These are phyloP conservation scores for Litoditis marina DNA, from an alignment of 2,888 invertebrate genomes.

Conservation along the genomic window DNA sequence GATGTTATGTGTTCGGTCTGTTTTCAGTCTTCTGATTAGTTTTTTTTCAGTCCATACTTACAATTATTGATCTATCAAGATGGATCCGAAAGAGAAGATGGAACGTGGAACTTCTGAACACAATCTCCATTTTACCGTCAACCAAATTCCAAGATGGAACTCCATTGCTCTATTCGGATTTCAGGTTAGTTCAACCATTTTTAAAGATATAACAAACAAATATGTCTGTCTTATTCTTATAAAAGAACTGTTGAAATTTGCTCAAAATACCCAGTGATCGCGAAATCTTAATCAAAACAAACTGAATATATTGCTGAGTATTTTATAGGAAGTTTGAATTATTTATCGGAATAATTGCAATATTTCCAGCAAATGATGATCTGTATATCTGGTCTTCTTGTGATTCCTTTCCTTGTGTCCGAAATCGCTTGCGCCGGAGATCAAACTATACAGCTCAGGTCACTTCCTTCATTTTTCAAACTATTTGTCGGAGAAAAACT, in stretches of 20 bases:
- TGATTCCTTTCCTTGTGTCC: constrained; percentile 48
- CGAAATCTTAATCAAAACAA: no score
- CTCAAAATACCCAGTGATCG: no score
- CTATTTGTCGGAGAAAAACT: no score
- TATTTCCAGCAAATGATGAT: constrained; percentile 51
- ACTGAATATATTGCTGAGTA: no score
- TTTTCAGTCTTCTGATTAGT: no score
- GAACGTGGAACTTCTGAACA: no score
- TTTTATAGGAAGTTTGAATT: no score
- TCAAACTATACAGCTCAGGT: constrained; percentile 32
- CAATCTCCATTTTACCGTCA: constrained; percentile 9
- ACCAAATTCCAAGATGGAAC: constrained; percentile 9
- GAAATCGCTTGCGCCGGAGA: constrained; percentile 50
- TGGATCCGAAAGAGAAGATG: no score
- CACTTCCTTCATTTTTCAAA: background rate
- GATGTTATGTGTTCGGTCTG: no score
- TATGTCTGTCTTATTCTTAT: background rate
- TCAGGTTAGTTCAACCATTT: constrained; percentile 1
- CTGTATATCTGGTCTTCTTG: constrained; percentile 52
- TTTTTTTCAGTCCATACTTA: no score
- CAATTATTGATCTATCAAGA: no score
- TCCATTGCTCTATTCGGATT: constrained; percentile 12
- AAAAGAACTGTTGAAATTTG: background rate
- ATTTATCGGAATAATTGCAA: no score
- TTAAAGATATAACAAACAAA: background rate